phyloP scores from a whole-genome alignment of 2,113 vertebrate genomes.

The Colaptes auratus region DNA sequence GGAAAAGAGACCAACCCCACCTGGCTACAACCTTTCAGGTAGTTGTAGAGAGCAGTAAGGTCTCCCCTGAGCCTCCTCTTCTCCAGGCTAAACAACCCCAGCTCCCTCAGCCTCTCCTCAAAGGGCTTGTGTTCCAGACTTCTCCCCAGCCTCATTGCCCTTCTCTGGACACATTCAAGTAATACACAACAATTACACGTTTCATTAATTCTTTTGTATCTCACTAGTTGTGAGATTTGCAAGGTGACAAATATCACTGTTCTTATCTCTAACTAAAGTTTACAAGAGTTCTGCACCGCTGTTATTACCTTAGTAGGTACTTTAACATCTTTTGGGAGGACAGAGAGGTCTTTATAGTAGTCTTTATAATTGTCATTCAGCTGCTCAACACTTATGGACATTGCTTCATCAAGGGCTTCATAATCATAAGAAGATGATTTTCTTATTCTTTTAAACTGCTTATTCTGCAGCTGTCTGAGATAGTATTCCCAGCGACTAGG shows the following conservation, averaged over 20 bases:
- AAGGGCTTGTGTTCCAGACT: no score
- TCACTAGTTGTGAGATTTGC: background rate
- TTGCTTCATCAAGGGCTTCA: slow-evolving; percentile 96
- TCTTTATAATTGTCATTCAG: slow-evolving; percentile 82
- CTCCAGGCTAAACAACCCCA: no score
- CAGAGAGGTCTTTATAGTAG: slow-evolving; percentile 91
- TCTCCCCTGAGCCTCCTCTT: no score
- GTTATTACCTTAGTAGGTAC: slow-evolving; percentile 89
- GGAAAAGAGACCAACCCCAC: no score
- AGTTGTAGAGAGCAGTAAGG: no score
- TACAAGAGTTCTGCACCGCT: background rate
- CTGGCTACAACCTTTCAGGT: no score
- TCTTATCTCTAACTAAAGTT: background rate
- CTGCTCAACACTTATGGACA: slow-evolving; percentile 94
- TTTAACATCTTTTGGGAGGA: slow-evolving; percentile 92
- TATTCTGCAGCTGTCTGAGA: slow-evolving; percentile 89
- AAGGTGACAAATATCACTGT: no score
- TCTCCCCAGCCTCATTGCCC: no score
- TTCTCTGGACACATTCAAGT: no score
- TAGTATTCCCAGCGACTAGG: slow-evolving; percentile 94
- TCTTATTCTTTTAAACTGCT: slow-evolving; percentile 93
- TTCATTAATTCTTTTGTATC: background rate
- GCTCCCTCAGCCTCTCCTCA: no score
- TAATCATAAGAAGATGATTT: slow-evolving; percentile 97
- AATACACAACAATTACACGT: background rate